These are phyloP conservation scores for Marasmarcha lunaedactyla DNA, from an alignment of 2,888 invertebrate genomes.

Conservation along the genomic window DNA sequence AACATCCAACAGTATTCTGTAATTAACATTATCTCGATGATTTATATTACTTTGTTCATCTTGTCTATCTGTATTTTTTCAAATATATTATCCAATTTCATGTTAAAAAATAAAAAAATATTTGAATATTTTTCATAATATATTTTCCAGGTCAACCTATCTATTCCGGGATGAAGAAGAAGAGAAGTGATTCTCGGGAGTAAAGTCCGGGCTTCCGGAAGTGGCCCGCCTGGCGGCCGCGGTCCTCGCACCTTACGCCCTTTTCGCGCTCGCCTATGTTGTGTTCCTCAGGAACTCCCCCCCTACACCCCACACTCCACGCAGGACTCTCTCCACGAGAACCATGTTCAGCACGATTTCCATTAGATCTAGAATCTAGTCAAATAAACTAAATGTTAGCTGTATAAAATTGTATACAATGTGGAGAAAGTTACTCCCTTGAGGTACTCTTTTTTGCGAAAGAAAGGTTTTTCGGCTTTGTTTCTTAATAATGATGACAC, in stretches of 20 bases:
- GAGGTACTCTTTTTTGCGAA: too few relatives aligned
- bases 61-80: too few relatives aligned
- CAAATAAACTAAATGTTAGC: background rate
- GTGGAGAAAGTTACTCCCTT: too few relatives aligned
- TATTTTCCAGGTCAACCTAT: constrained; percentile 88
- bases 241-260: constrained; percentile 44
- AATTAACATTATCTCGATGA: too few relatives aligned
- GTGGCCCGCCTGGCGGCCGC: constrained; percentile 36
- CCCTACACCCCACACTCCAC: background rate
- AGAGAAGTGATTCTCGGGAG: constrained; percentile 68
- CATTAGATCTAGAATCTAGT: background rate
- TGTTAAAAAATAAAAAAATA: too few relatives aligned
- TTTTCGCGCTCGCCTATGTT: constrained; percentile 41
- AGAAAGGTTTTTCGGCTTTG: too few relatives aligned
- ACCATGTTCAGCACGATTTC: background rate
- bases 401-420: background rate
- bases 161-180: constrained; percentile 84
- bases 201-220: constrained; percentile 60
- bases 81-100: too few relatives aligned
- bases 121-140: too few relatives aligned
- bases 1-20: too few relatives aligned
- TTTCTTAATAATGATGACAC: too few relatives aligned
- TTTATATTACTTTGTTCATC: too few relatives aligned
- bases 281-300: constrained; percentile 28
- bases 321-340: background rate